A percentile compares a stretch with the other conserved stretches of the same genome.
Evolutionary conservation across 2,888 invertebrate species (phyloP).

Genomic region (Drosophila dives): DNA sequence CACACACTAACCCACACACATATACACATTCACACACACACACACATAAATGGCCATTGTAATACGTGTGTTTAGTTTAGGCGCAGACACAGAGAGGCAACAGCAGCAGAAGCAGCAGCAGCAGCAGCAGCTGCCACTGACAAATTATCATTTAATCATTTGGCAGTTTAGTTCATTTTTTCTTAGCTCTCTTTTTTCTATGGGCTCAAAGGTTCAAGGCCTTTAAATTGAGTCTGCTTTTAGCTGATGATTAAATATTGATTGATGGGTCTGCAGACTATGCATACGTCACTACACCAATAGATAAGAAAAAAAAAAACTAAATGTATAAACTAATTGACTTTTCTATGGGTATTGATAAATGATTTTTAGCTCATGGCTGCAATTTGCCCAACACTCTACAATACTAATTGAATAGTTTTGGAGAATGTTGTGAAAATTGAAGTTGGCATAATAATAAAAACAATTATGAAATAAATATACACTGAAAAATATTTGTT

Average conservation of each 20-base stretch:
- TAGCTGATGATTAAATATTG: constrained; percentile 52
- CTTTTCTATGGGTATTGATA: constrained; percentile 33
- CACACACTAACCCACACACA: constrained; percentile 12
- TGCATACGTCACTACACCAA: constrained; percentile 15
- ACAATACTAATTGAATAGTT: constrained; percentile 62
- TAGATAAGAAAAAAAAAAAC: not conserved
- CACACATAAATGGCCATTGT: constrained; percentile 1
- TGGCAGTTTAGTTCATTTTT: constrained; percentile 39
- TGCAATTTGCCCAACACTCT: not conserved
- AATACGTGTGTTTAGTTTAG: constrained; percentile 48
- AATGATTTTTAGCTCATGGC: constrained; percentile 14
- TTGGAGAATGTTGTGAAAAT: constrained; percentile 22
- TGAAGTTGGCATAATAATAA: constrained; percentile 19
- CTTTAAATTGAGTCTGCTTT: constrained; percentile 28
- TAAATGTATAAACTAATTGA: constrained; percentile 23
- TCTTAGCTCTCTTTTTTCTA: not conserved
- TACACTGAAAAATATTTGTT: not conserved
- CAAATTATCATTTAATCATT: constrained; percentile 77
- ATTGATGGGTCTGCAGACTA: constrained; percentile 35
- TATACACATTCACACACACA: not conserved
- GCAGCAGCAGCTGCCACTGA: constrained; percentile 60
- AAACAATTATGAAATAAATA: not conserved
- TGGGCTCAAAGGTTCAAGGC: constrained; percentile 48
- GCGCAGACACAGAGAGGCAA: constrained; percentile 13
- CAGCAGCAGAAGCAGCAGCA: constrained; percentile 33